A percentile compares a stretch with the other conserved stretches of the same genome.
Evolutionary conservation across 2,113 vertebrate genomes (phyloP).

Genomic region (Origma solitaria): DNA sequence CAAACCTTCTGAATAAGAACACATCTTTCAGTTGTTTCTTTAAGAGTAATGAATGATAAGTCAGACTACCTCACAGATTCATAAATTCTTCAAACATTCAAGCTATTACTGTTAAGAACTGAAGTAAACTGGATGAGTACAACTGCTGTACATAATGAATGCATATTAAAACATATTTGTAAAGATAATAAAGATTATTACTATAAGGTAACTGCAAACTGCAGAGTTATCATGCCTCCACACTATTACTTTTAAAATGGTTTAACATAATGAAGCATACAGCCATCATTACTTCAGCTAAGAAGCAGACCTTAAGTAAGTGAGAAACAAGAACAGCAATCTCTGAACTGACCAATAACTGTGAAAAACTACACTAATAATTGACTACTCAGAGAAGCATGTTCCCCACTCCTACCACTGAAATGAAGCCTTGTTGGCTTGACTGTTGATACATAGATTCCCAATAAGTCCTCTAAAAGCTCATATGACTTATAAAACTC

Average conservation of each 20-base stretch:
- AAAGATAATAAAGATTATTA: background rate
- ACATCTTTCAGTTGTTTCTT: background rate
- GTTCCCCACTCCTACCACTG: background rate
- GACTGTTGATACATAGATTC: background rate
- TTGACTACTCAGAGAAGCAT: background rate
- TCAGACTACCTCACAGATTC: background rate
- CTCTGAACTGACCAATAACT: background rate
- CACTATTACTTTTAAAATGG: background rate
- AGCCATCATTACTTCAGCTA: background rate
- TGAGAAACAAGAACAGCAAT: background rate
- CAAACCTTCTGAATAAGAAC: background rate
- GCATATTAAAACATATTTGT: background rate
- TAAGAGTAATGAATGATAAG: background rate
- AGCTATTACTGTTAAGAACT: background rate
- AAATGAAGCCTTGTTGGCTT: background rate
- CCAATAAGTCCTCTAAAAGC: background rate
- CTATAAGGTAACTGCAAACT: background rate
- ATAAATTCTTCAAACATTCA: background rate
- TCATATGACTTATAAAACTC: background rate
- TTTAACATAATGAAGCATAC: background rate
- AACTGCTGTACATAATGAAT: background rate
- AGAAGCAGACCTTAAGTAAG: background rate
- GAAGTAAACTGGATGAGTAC: background rate
- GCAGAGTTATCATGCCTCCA: background rate
- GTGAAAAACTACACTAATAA: background rate